Conservation (phyloP, 1,140 invertebrate species). For the Yoshiicerus persimilis region DNA sequence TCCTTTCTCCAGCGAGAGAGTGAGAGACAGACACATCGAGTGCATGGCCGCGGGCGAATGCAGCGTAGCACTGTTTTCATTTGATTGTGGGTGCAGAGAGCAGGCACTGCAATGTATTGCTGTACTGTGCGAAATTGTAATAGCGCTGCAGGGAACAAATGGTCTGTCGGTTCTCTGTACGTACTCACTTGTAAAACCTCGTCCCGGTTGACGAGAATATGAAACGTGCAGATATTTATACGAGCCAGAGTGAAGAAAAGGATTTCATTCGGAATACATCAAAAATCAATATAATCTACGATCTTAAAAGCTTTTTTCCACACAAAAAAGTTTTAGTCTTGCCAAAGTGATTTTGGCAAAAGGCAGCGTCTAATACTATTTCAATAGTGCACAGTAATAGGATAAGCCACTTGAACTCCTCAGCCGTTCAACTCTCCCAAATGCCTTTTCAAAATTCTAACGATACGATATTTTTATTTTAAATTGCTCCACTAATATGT, state of each 20-base stretch:
- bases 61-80: background rate
- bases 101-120: background rate
- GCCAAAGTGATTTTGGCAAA: constrained; percentile 22
- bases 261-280: background rate
- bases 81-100: background rate
- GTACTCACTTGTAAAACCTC: background rate
- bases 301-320: constrained; percentile 3
- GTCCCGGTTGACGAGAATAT: background rate
- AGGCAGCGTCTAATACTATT: background rate
- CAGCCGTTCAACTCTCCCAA: background rate
- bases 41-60: background rate
- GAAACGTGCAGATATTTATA: background rate
- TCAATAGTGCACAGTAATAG: background rate
- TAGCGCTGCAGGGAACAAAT: background rate
- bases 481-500: too few relatives aligned
- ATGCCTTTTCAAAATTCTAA: too few relatives aligned
- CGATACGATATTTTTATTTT: too few relatives aligned
- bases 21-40: background rate
- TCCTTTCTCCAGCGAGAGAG: background rate
- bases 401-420: background rate
- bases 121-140: background rate
- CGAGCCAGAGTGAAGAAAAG: background rate
- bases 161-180: background rate
- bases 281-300: constrained; percentile 5
- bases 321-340: constrained; percentile 8